phyloP scores from a whole-genome alignment of 2,888 invertebrate genomes.

The Metacarcinus magister region DNA sequence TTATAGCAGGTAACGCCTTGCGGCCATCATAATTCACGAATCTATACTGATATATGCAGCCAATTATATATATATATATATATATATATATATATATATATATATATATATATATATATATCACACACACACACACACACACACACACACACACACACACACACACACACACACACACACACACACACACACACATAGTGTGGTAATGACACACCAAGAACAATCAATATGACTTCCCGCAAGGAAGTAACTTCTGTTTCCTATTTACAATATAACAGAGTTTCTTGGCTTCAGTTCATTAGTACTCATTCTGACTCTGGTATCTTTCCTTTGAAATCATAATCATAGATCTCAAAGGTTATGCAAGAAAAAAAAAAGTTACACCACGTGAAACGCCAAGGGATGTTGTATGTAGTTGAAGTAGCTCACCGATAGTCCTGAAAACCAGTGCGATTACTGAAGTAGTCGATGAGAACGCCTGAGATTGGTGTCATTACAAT shows the following conservation, averaged over 20 bases:
- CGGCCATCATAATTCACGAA: too few relatives aligned
- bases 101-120: too few relatives aligned
- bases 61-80: too few relatives aligned
- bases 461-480: constrained; percentile 90
- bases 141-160: neutral
- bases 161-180: neutral
- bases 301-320: neutral
- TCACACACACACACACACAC: too few relatives aligned
- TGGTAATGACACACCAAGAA: neutral
- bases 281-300: neutral
- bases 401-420: neutral
- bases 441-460: constrained; percentile 88
- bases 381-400: neutral
- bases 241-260: neutral
- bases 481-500: constrained; percentile 92
- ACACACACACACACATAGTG: neutral
- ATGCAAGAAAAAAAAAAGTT: neutral
- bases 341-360: neutral
- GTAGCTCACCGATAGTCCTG: constrained; percentile 88
- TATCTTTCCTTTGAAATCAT: neutral
- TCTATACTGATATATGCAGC: too few relatives aligned
- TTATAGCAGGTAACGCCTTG: neutral
- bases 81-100: too few relatives aligned
- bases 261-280: neutral
- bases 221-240: neutral